Evolutionary conservation across 2,113 vertebrate genomes (phyloP), one percentile per base, ranked within the genome.

Genomic region (Gymnobelideus leadbeateri): DNA sequence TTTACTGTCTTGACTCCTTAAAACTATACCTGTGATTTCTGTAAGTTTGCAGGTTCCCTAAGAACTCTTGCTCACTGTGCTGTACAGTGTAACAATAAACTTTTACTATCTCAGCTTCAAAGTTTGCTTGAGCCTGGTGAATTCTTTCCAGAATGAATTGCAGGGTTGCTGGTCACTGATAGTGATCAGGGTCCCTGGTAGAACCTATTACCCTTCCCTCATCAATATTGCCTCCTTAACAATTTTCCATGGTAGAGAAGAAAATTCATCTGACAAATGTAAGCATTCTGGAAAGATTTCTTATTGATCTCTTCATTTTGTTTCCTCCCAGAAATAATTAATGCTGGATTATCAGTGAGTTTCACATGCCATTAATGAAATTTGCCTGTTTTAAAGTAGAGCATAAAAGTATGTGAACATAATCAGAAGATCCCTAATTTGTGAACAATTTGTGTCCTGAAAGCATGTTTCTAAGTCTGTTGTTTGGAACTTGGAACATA

Each of bases 401-500:
- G 51, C 37, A 50, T 0, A 19, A 50, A 89, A 37, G 21, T 91
- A 91, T 52, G 92, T 94, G 91, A 51, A n/a, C 31, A 43, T 25
- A 49, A 43, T 61, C 26, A 26, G 8, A 31, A 92, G 50, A 92
- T 57, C 23, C 43, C 95, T n/a, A 49, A 93, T 97, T 95, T 61
- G 55, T 89, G 89, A 96, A 91, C 25, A 93, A 91, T n/a, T 50
- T 90, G 3, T 91, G 95, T 95, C 77, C 92, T 28, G 23, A 54
- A 91, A 89, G 54, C 94, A 92, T 61, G 3, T 43, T 96, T 96
- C 61, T 50, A 92, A 89, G 21, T 89, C 21, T 55, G 31, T 43
- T 46, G 46, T 93, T 94, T 93, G 53, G 89, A 95, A 95, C 94
- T 91, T 57, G 92, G 90, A 53, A 84, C 12, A 55, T 28, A 37